These are phyloP conservation scores for Pollenia angustigena DNA, from an alignment of 2,888 invertebrate species.

Conservation along the genomic window DNA sequence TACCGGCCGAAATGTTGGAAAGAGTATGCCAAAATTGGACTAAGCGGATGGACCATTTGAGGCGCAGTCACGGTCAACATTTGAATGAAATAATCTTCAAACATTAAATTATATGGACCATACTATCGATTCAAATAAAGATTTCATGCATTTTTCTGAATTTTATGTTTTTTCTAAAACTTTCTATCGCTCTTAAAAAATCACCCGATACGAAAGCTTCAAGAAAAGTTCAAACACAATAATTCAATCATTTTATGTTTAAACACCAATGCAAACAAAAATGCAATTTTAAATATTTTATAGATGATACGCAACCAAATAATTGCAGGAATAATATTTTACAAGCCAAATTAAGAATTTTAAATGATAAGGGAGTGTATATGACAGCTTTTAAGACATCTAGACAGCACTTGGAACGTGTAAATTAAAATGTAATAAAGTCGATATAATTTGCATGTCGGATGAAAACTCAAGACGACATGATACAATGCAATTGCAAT, in stretches of 20 bases:
- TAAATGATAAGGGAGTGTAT: slow-evolving; percentile 44
- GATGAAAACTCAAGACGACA: background rate
- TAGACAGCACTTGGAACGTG: slow-evolving; percentile 34
- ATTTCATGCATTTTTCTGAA: too few relatives aligned
- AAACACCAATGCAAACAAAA: background rate
- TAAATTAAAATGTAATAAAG: slow-evolving; percentile 15
- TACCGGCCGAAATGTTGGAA: too few relatives aligned
- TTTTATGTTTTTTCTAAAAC: too few relatives aligned
- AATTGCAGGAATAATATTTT: background rate
- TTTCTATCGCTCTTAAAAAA: too few relatives aligned
- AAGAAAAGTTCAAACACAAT: too few relatives aligned
- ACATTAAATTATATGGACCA: too few relatives aligned
- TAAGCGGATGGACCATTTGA: too few relatives aligned
- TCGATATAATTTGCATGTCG: slow-evolving; percentile 16
- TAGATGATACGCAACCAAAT: background rate
- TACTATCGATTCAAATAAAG: too few relatives aligned
- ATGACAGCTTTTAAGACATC: slow-evolving; percentile 43
- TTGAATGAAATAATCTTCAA: too few relatives aligned
- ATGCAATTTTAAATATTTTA: slow-evolving; percentile 17
- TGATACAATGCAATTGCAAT: slow-evolving; percentile 2
- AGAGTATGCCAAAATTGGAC: too few relatives aligned
- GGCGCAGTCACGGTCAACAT: too few relatives aligned
- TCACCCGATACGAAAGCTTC: too few relatives aligned
- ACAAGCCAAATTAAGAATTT: slow-evolving; percentile 30
- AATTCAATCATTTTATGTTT: background rate